phyloP scores from a whole-genome alignment of 1,140 invertebrate genomes.

The Portunus trituberculatus region DNA sequence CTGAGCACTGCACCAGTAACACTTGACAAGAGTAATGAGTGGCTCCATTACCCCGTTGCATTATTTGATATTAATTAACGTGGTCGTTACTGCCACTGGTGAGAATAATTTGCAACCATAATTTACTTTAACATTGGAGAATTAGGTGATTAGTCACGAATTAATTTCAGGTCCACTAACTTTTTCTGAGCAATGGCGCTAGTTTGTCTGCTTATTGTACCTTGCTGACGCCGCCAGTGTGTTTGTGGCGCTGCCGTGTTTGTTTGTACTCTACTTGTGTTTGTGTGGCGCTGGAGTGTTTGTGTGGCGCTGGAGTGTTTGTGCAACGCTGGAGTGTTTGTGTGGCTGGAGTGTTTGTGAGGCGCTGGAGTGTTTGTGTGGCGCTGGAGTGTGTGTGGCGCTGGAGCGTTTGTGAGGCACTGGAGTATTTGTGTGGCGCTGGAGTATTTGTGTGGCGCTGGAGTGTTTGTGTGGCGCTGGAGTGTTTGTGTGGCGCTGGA shows the following conservation, averaged over 20 bases:
- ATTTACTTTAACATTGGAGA: background rate
- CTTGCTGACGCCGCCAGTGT: background rate
- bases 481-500: no score
- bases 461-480: no score
- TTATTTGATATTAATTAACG: conserved; percentile 24
- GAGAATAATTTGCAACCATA: conserved; percentile 5
- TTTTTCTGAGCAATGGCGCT: background rate
- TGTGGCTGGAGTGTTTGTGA: no score
- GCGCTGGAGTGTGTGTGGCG: no score
- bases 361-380: no score
- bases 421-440: no score
- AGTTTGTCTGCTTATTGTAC: background rate
- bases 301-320: no score
- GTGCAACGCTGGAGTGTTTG: no score
- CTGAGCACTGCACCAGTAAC: background rate
- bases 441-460: no score
- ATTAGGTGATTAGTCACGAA: conserved; percentile 14
- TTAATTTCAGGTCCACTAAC: conserved; percentile 3
- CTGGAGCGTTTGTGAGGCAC: no score
- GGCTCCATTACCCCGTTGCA: background rate
- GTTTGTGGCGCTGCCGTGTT: background rate
- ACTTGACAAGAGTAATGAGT: background rate
- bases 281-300: no score
- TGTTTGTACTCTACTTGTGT: no score
- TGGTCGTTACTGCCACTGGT: background rate